phyloP scores from a whole-genome alignment of 2,888 invertebrate genomes.

The Lycaena phlaeas region DNA sequence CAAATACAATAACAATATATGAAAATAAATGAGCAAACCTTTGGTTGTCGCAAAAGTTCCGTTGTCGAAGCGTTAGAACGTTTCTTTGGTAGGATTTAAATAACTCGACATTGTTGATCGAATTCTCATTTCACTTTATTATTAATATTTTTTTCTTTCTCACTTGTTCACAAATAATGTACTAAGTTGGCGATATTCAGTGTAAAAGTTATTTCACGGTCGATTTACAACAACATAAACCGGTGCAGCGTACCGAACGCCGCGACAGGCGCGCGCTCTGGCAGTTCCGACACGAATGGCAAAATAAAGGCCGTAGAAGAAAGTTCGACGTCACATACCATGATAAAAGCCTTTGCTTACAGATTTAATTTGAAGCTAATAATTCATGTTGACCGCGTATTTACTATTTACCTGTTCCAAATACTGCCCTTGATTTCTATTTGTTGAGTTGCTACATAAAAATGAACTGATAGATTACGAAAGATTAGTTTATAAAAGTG shows the following conservation, averaged over 20 bases:
- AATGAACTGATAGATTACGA: neutral
- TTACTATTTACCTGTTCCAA: conserved; percentile 37
- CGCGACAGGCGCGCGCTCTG: conserved; percentile 45
- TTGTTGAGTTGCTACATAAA: too few species aligned
- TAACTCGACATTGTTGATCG: conserved; percentile 47
- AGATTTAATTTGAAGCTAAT: conserved; percentile 48
- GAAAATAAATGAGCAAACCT: conserved; percentile 21
- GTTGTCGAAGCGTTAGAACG: conserved; percentile 20
- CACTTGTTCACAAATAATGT: conserved; percentile 36
- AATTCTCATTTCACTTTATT: conserved; percentile 43
- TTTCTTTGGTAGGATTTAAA: conserved; percentile 38
- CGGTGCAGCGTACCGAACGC: conserved; percentile 21
- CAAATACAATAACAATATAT: conserved; percentile 8
- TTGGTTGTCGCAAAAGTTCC: conserved; percentile 16
- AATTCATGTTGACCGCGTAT: conserved; percentile 41
- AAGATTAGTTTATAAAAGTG: too few species aligned
- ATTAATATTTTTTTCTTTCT: conserved; percentile 20
- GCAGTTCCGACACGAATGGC: conserved; percentile 47
- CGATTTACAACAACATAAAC: conserved; percentile 35
- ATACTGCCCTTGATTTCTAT: conserved; percentile 18
- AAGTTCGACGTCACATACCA: conserved; percentile 49
- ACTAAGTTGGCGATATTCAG: conserved; percentile 29
- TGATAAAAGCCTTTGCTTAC: conserved; percentile 50
- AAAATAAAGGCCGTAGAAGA: conserved; percentile 56
- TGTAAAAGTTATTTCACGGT: conserved; percentile 44